phyloP scores from a whole-genome alignment of 2,113 vertebrate genomes.

The mouse (Mus musculus) region GRCm39 chr4:117035001-117035500 shows the following conservation, averaged over 20 bases:
- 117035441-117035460: conserved; percentile 83
- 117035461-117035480: conserved; percentile 23
- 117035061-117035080: neutral
- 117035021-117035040: neutral
- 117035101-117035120: conserved; percentile 82
- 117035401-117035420: conserved; percentile 86
- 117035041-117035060: neutral
- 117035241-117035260: neutral
- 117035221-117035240: neutral
- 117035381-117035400: conserved; percentile 70
- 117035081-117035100: neutral
- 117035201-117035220: conserved; percentile 3
- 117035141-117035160: conserved; percentile 85
- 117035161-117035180: conserved; percentile 84
- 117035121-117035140: conserved; percentile 88
- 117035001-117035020: neutral
- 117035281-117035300: neutral
- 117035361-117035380: conserved; percentile 87
- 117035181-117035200: conserved; percentile 9
- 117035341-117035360: conserved; percentile 85
- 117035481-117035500: neutral
- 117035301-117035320: neutral
- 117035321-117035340: conserved; percentile 71
- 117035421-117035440: conserved; percentile 85
- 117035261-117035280: conserved; percentile 41